phyloP scores from a whole-genome alignment of 2,113 vertebrate genomes.

The Lipophrys pholis region DNA sequence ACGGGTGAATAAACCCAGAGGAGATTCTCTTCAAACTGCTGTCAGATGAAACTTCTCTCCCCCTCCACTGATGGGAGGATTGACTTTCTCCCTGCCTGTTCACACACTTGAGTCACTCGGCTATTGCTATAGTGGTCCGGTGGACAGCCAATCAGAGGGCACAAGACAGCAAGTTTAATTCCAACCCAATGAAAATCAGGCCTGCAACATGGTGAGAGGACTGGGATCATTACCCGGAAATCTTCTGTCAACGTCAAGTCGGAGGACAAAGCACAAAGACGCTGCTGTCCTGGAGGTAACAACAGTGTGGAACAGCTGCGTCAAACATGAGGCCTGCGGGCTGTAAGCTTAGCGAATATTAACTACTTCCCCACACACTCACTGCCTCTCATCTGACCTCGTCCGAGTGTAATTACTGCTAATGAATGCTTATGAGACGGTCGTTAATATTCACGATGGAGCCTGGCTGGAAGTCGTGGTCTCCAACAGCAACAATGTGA shows the following conservation, averaged over 20 bases:
- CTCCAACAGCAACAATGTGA: conserved; percentile 70
- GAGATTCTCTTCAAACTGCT: background rate
- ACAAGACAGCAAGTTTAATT: no score
- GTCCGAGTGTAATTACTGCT: conserved; percentile 14
- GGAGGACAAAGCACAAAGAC: conserved; percentile 61
- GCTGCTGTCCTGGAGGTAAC: conserved; percentile 32
- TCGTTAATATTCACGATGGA: conserved; percentile 75
- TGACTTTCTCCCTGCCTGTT: conserved; percentile 27
- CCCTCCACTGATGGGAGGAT: conserved; percentile 33
- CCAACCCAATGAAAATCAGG: no score
- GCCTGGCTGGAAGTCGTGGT: conserved; percentile 47
- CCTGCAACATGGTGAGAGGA: background rate
- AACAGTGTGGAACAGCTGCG: background rate
- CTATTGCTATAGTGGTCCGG: conserved; percentile 71
- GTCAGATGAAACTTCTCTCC: background rate
- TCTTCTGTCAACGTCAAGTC: conserved; percentile 58
- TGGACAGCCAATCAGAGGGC: conserved; percentile 30
- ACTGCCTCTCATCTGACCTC: no score
- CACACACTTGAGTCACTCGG: conserved; percentile 38
- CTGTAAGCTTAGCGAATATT: no score
- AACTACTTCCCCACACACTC: no score
- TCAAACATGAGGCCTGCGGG: no score
- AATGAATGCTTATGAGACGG: conserved; percentile 37
- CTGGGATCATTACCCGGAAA: conserved; percentile 25
- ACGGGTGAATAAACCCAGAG: background rate